These are phyloP conservation scores for Drosophila triauraria DNA, from an alignment of 1,140 invertebrate species.

Conservation along the genomic window DNA sequence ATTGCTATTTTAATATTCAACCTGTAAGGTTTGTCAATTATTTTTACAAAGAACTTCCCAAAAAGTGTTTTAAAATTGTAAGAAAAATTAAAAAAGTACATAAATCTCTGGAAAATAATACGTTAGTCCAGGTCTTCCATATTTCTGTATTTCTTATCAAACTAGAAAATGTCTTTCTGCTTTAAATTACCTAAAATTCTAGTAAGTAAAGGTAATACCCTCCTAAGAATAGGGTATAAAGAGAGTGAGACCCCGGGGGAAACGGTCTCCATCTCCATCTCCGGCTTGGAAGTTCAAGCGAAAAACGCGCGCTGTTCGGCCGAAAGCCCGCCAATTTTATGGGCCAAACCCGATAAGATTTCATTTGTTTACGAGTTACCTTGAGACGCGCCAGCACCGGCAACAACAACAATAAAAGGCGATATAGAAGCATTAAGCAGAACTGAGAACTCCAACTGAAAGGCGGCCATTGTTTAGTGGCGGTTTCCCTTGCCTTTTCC, in stretches of 20 bases:
- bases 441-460: conserved; percentile 50
- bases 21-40: background rate
- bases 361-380: conserved; percentile 68
- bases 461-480: conserved; percentile 46
- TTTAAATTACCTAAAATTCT: background rate
- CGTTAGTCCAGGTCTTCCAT: too few species aligned
- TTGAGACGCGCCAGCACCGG: conserved; percentile 40
- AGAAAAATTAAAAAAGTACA: background rate
- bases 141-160: too few species aligned
- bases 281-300: conserved; percentile 67
- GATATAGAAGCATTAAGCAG: conserved; percentile 37
- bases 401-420: conserved; percentile 18
- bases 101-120: background rate
- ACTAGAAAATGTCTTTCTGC: too few species aligned
- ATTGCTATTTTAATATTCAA: background rate
- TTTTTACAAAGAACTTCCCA: background rate
- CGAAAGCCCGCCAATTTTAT: conserved; percentile 82
- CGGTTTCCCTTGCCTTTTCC: conserved; percentile 21
- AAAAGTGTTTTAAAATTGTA: too few species aligned
- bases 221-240: conserved; percentile 11
- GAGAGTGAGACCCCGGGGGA: conserved; percentile 23
- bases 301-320: conserved; percentile 70
- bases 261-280: conserved; percentile 35
- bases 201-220: background rate
- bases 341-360: conserved; percentile 71